Evolutionary conservation across 2,888 invertebrate species (phyloP).

Genomic region (Apantesis nais): DNA sequence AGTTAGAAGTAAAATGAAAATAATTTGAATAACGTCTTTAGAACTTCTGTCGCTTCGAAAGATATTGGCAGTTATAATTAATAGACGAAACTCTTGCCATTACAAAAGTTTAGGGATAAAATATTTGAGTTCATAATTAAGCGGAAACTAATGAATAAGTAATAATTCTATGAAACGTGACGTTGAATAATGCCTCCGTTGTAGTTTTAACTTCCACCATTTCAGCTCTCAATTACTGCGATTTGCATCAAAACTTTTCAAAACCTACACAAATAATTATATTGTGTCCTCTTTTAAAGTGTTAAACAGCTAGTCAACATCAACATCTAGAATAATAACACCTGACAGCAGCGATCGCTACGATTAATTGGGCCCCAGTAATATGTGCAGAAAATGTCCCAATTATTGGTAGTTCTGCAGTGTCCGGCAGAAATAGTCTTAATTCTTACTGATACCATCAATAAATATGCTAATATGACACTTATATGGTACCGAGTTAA

Average conservation of each 20-base stretch:
- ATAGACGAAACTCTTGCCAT: slow-evolving; percentile 29
- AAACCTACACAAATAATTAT: background rate
- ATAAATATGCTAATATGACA: background rate
- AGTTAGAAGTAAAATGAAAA: slow-evolving; percentile 9
- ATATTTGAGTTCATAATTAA: slow-evolving; percentile 43
- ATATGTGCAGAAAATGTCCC: background rate
- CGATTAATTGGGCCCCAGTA: background rate
- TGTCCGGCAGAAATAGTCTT: background rate
- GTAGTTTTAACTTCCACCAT: slow-evolving; percentile 43
- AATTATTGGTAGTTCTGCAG: background rate
- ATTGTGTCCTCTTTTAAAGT: background rate
- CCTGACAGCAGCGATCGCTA: background rate
- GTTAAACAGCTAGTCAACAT: background rate
- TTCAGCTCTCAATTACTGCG: background rate
- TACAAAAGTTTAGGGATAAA: slow-evolving; percentile 30
- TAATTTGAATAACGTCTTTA: slow-evolving; percentile 15
- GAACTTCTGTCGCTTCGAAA: slow-evolving; percentile 11
- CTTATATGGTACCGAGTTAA: background rate
- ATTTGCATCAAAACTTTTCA: slow-evolving; percentile 1
- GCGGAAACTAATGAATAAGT: slow-evolving; percentile 37
- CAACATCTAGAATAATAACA: background rate
- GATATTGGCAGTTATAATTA: slow-evolving; percentile 20
- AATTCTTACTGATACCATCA: background rate
- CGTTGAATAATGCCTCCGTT: slow-evolving; percentile 46
- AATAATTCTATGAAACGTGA: slow-evolving; percentile 46